Percentiles rank a stretch among this genome's conserved stretches.
phyloP scores from a whole-genome alignment of 1,140 invertebrate species.

The Drosophila parvula region DNA sequence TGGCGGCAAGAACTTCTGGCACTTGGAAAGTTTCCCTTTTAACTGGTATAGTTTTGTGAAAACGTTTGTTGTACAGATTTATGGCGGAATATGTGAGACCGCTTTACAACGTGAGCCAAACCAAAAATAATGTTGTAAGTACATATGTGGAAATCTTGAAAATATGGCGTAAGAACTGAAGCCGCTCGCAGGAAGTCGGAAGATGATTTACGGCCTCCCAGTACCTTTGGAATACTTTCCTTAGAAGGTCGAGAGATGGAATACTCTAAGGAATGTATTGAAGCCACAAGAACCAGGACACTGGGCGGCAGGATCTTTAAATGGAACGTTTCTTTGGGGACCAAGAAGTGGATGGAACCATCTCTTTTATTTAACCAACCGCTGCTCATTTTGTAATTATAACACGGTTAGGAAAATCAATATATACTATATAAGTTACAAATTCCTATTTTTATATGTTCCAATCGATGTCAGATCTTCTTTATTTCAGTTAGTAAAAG shows the following conservation, averaged over 20 bases:
- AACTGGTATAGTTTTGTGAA: background rate
- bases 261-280: background rate
- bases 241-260: background rate
- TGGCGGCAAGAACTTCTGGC: conserved; percentile 13
- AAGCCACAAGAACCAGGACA: background rate
- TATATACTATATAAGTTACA: no score
- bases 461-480: background rate
- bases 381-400: no score
- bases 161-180: background rate
- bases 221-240: conserved; percentile 5
- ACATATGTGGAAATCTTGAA: background rate
- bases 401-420: no score
- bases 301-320: no score
- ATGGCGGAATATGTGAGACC: conserved; percentile 26
- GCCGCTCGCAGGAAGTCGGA: conserved; percentile 31
- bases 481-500: background rate
- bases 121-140: background rate
- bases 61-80: conserved; percentile 43
- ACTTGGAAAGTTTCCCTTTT: conserved; percentile 25
- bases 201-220: conserved; percentile 48
- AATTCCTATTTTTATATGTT: no score
- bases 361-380: no score
- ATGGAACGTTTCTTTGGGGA: no score
- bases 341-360: no score
- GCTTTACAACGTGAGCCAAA: conserved; percentile 11